These are phyloP conservation scores for Oscheius sp. DNA, from an alignment of 2,888 invertebrate species.

Conservation along the genomic window DNA sequence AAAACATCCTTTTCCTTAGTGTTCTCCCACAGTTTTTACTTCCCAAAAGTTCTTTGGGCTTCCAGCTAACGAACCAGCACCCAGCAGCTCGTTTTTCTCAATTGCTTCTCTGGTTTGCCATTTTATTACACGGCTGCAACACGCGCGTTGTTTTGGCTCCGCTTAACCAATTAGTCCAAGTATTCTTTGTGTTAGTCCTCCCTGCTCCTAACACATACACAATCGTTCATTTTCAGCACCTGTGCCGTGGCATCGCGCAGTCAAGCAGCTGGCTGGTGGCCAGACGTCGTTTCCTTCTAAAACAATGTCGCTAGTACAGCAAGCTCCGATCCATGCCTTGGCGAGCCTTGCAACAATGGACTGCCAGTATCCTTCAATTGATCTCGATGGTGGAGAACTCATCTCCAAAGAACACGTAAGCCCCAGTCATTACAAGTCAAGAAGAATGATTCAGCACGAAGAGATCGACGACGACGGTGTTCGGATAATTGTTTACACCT, in stretches of 20 bases:
- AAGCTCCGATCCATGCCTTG: conserved; percentile 16
- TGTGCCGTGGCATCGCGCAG: conserved; percentile 38
- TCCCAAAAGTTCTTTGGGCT: no score
- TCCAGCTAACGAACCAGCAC: no score
- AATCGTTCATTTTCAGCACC: conserved; percentile 32
- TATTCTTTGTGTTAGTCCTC: no score
- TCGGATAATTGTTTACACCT: conserved; percentile 66
- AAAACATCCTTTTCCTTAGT: no score
- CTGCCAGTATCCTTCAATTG: conserved; percentile 52
- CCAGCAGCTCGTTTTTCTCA: no score
- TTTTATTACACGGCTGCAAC: not conserved
- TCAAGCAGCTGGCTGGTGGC: conserved; percentile 38
- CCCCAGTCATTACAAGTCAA: not conserved
- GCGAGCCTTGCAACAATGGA: not conserved
- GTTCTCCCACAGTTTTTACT: no score
- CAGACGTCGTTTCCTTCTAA: conserved; percentile 9
- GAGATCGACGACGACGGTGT: conserved; percentile 71
- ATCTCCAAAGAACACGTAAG: conserved; percentile 59
- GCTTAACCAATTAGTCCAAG: conserved; percentile 1
- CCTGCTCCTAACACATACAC: no score
- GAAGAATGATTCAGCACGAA: conserved; percentile 59
- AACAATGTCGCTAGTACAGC: conserved; percentile 37
- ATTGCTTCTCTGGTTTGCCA: no score
- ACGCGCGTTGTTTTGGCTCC: not conserved
- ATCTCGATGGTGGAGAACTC: conserved; percentile 66